A percentile compares a stretch with the other conserved stretches of the same genome.
These are phyloP conservation scores for Alsophila aescularia DNA, from an alignment of 2,888 invertebrate genomes.

Conservation along the genomic window DNA sequence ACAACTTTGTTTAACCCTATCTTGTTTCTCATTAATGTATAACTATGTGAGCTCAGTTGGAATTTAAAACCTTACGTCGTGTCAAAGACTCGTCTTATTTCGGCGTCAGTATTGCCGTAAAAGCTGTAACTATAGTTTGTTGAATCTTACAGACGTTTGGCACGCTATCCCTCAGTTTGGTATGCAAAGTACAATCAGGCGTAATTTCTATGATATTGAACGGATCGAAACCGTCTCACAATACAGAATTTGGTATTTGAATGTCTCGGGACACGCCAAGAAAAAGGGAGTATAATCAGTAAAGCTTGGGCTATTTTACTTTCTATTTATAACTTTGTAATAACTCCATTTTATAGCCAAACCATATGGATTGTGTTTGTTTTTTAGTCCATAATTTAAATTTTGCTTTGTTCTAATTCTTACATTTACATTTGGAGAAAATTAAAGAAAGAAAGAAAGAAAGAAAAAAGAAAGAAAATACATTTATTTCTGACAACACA, in stretches of 20 bases:
- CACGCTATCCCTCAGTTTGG: constrained; percentile 20
- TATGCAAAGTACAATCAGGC: constrained; percentile 19
- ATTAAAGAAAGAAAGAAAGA: too few species aligned
- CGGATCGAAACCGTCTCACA: constrained; percentile 15
- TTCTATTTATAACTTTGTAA: background rate
- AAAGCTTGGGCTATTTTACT: background rate
- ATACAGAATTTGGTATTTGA: constrained; percentile 19
- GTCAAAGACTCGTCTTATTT: constrained; percentile 3
- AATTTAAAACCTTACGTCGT: constrained; percentile 5
- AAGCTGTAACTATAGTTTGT: constrained; percentile 3
- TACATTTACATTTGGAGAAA: too few species aligned
- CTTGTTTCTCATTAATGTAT: background rate
- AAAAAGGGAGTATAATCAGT: background rate
- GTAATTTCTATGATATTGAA: constrained; percentile 21
- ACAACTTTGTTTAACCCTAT: background rate
- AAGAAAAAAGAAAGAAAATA: too few species aligned
- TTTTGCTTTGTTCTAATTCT: too few species aligned
- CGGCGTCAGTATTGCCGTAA: constrained; percentile 11
- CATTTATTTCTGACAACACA: too few species aligned
- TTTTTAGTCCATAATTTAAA: too few species aligned
- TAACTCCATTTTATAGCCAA: too few species aligned
- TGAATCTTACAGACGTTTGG: constrained; percentile 4
- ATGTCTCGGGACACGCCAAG: constrained; percentile 15
- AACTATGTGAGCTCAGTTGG: background rate
- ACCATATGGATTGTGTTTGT: too few species aligned